Conservation (phyloP, 2,797 vertebrate genomes). For the Enteromius afrohamiltoni region DNA sequence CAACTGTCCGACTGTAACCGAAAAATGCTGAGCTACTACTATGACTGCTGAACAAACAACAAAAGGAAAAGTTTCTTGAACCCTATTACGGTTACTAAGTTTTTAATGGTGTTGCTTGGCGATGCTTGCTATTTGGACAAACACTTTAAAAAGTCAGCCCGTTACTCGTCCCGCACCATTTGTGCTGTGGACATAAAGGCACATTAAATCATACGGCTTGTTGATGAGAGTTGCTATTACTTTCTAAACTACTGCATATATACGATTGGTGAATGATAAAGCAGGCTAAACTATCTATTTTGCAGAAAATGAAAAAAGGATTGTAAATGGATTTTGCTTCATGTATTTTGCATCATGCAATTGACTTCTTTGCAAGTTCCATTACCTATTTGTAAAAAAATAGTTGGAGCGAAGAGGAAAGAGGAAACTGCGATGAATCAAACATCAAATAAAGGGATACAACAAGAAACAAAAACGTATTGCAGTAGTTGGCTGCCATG, state of each 20-base stretch:
- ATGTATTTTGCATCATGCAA: background rate
- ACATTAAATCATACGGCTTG: conserved; percentile 12
- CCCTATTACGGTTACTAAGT: conserved; percentile 13
- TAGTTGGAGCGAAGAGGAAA: background rate
- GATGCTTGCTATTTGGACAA: conserved; percentile 19
- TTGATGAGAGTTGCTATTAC: background rate
- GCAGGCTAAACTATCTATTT: background rate
- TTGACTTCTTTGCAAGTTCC: background rate
- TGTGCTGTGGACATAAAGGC: conserved; percentile 10
- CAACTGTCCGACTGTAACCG: background rate
- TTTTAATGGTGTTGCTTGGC: conserved; percentile 19
- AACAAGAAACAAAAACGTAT: too few species aligned
- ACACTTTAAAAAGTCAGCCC: conserved; percentile 1
- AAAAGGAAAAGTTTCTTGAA: conserved; percentile 20
- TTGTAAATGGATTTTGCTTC: too few species aligned
- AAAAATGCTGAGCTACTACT: conserved; percentile 16
- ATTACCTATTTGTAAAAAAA: too few species aligned
- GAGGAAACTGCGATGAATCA: background rate
- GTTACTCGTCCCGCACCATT: background rate
- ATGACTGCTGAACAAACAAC: conserved; percentile 27
- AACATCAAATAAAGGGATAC: too few species aligned
- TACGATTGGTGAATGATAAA: background rate
- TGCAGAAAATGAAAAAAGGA: background rate
- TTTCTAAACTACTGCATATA: background rate
- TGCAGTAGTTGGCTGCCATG: too few species aligned